Evolutionary conservation across 2,797 vertebrate genomes (phyloP).

Genomic region (Epinephelus coioides): DNA sequence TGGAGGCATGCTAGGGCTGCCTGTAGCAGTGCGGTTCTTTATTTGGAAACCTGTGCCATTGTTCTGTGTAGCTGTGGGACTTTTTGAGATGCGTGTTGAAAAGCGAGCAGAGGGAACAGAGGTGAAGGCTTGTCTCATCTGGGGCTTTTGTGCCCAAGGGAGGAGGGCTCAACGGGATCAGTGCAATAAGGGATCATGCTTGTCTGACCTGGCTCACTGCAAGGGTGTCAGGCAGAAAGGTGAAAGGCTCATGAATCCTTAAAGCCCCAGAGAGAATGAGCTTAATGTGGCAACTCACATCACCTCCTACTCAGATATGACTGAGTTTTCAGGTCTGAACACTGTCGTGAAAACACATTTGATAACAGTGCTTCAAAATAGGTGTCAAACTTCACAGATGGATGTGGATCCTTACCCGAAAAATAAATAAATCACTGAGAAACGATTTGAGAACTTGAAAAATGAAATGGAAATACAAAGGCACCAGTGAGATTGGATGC

Average conservation of each 20-base stretch:
- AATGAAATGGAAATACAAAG: not conserved
- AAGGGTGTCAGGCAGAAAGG: constrained; percentile 47
- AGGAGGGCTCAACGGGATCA: constrained; percentile 51
- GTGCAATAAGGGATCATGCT: constrained; percentile 50
- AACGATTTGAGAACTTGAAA: not conserved
- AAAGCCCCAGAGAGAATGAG: constrained; percentile 59
- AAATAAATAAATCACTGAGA: not conserved
- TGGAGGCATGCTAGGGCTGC: constrained; percentile 28
- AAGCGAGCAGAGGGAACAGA: constrained; percentile 16
- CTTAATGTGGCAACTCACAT: constrained; percentile 46
- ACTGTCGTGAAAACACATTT: constrained; percentile 17
- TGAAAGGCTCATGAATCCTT: constrained; percentile 58
- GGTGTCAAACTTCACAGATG: constrained; percentile 5
- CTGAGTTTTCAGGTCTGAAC: constrained; percentile 20
- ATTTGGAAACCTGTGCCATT: constrained; percentile 43
- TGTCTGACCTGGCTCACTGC: constrained; percentile 57
- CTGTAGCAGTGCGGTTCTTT: constrained; percentile 36
- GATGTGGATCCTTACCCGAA: constrained; percentile 6
- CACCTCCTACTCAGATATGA: constrained; percentile 48
- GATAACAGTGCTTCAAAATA: constrained; percentile 12
- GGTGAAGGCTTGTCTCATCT: constrained; percentile 47
- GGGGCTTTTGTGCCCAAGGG: constrained; percentile 48
- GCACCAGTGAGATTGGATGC: not conserved
- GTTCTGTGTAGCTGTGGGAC: constrained; percentile 45
- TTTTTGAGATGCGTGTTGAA: constrained; percentile 34